Base-by-base conservation (phyloP, 2,113 vertebrate species). In the Tachysurus fulvidraco region DNA sequence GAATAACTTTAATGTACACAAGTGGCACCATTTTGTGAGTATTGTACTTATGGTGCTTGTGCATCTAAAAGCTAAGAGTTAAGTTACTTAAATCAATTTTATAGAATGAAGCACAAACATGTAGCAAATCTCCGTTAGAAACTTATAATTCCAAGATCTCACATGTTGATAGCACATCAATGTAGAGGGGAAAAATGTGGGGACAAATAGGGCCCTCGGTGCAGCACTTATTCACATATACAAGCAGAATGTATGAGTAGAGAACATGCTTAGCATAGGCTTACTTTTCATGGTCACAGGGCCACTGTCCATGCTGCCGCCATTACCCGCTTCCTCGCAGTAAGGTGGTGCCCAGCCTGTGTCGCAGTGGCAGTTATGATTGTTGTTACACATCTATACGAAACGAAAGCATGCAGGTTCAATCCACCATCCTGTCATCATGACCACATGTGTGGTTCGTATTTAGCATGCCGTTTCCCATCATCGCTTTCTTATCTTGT, bases 301-400 rank as follows among this genome's bases (percentile, higher is more conserved):
- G 16, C 98, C 98, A n/a, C 98, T 99, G 92, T 99, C 97, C 0
- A 96, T 17, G 87, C 98, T 99, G 25, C 98, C 98, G 17, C 98
- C 98, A 0, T 90, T 90, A n/a, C 98, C 98, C 0, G 74, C 69
- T 10, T 94, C 93, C 85, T 92, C 91, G 89, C 98, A 99, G 90
- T 94, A 94, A 0, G 98, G 98, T 3, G 98, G 98, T 0, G 95
- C 96, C 98, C 98, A 99, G 36, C 97, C 97, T 0, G 41, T 52
- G 54, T 94, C 67, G 87, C 98, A 99, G 91, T 99, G 98, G 90
- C 98, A 99, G 92, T 99, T 97, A 86, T 96, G 95, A 91, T 98
- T 98, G 92, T 99, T 99, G 93, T 99, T 99, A 93, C 98, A 99
- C 79, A 97, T 92, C 98, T 99, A 87, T 19, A 88, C n/a, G n/a